A percentile compares a stretch with the other conserved stretches of the same genome.
Evolutionary conservation across 1,140 invertebrate species (phyloP).

Genomic region (Bradysia coprophila): DNA sequence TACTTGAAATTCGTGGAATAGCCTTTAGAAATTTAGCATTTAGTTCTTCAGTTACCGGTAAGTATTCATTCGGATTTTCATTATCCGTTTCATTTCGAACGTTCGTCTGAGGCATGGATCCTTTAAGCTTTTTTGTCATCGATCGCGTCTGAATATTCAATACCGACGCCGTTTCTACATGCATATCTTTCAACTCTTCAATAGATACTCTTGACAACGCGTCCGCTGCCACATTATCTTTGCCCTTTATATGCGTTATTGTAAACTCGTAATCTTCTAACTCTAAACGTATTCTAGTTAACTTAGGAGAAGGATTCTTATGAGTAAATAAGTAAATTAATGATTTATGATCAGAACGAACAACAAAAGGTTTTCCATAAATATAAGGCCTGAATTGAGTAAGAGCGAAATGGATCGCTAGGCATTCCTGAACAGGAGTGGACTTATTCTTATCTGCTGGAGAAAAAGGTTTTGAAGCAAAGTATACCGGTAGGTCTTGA

Average conservation of each 20-base stretch:
- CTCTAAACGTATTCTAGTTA: slow-evolving; percentile 10
- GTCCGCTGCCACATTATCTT: slow-evolving; percentile 9
- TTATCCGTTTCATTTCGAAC: too few species aligned
- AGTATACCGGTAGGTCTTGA: slow-evolving; percentile 12
- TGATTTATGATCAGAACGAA: slow-evolving; percentile 19
- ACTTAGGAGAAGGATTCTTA: slow-evolving; percentile 19
- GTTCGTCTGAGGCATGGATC: too few species aligned
- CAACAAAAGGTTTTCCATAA: slow-evolving; percentile 15
- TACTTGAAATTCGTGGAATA: neutral
- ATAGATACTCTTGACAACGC: too few species aligned
- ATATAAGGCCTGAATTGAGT: slow-evolving; percentile 22
- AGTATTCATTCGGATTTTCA: too few species aligned
- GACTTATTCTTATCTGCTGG: slow-evolving; percentile 12
- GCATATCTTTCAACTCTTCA: too few species aligned
- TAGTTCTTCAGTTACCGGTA: neutral
- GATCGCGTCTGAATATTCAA: too few species aligned
- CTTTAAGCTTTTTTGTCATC: too few species aligned
- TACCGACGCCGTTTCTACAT: too few species aligned
- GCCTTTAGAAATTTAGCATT: neutral
- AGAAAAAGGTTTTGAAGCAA: slow-evolving; percentile 11
- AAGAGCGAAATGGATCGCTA: slow-evolving; percentile 21
- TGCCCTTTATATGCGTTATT: slow-evolving; percentile 11
- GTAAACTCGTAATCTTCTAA: slow-evolving; percentile 15
- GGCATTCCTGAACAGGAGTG: slow-evolving; percentile 15
- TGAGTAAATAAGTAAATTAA: slow-evolving; percentile 16